Conservation (phyloP, 1,140 invertebrate species). For the Drosophila erecta region DNA sequence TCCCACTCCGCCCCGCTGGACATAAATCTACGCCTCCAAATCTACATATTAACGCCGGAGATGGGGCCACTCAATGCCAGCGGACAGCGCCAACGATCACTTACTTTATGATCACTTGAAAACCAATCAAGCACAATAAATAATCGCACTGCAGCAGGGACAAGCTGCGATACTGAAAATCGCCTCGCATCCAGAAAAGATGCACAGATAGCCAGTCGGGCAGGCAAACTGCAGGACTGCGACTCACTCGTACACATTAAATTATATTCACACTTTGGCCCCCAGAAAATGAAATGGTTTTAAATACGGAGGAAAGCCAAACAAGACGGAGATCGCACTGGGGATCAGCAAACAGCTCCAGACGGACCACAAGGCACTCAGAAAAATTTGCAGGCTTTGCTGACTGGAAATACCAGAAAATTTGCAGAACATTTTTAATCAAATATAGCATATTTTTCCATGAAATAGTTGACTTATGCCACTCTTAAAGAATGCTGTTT, state of each 20-base stretch:
- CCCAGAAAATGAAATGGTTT: constrained; percentile 80
- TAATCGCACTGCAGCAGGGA: constrained; percentile 67
- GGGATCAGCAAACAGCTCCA: constrained; percentile 60
- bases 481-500: too few relatives aligned
- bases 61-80: constrained; percentile 52
- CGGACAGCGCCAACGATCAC: constrained; percentile 73
- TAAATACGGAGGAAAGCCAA: constrained; percentile 69
- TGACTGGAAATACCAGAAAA: too few relatives aligned
- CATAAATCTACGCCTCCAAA: constrained; percentile 80
- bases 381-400: not conserved
- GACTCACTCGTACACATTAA: constrained; percentile 66
- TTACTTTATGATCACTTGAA: constrained; percentile 85
- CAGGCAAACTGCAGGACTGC: constrained; percentile 5
- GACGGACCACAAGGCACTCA: constrained; percentile 31
- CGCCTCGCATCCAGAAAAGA: constrained; percentile 5
- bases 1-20: constrained; percentile 17
- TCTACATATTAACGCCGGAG: constrained; percentile 77
- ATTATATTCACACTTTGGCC: constrained; percentile 84
- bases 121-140: constrained; percentile 84
- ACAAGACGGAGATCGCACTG: constrained; percentile 58
- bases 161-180: constrained; percentile 80
- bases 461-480: too few relatives aligned
- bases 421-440: too few relatives aligned
- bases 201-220: constrained; percentile 31
- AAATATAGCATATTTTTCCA: too few relatives aligned